phyloP scores from a whole-genome alignment of 2,113 vertebrate genomes.

The Aramus guarauna region DNA sequence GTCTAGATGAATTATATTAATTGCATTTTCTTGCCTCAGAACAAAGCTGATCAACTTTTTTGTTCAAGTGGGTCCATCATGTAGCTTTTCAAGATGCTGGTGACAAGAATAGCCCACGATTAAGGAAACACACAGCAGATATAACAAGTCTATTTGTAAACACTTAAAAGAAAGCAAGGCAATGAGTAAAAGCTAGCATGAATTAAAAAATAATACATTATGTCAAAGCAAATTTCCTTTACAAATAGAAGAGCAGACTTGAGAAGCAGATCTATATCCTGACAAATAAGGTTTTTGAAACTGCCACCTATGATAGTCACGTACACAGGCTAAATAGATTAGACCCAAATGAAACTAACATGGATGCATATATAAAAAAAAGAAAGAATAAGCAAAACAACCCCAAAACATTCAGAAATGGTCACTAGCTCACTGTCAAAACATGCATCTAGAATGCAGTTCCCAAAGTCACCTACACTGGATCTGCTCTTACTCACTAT shows the following conservation, averaged over 20 bases:
- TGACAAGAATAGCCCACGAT: background rate
- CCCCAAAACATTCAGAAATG: background rate
- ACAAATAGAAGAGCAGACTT: background rate
- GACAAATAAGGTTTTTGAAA: background rate
- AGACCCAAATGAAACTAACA: background rate
- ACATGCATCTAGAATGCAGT: background rate
- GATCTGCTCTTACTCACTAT: background rate
- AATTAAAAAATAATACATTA: background rate
- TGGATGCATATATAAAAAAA: background rate
- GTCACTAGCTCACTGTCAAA: background rate
- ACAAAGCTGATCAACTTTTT: background rate
- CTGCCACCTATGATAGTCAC: background rate
- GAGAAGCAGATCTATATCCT: background rate
- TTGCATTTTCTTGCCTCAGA: background rate
- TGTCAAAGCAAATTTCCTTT: background rate
- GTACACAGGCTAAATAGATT: background rate
- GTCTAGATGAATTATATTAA: background rate
- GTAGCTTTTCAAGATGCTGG: background rate
- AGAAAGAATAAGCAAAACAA: background rate
- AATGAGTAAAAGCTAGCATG: background rate
- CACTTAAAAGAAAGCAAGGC: background rate
- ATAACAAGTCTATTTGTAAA: background rate
- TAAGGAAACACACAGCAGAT: background rate
- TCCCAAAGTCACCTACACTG: background rate
- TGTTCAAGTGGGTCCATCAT: background rate